A percentile compares a stretch with the other conserved stretches of the same genome.
phyloP scores from a whole-genome alignment of 1,140 invertebrate species.

The Drosophila aff. region DNA sequence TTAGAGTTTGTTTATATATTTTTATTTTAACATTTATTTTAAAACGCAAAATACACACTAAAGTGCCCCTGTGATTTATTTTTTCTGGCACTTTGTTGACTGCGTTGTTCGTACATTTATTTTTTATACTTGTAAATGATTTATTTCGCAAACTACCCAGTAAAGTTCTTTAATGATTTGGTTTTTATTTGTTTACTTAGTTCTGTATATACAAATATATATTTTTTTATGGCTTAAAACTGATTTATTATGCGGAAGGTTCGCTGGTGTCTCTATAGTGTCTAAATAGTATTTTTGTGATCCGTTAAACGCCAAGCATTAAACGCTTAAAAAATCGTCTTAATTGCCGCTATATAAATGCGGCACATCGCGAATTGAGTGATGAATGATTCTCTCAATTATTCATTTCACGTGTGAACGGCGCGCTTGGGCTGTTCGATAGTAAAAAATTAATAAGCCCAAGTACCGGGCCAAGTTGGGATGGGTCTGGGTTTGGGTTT shows the following conservation, averaged over 20 bases:
- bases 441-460: conserved; percentile 32
- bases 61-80: not conserved
- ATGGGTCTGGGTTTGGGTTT: not conserved
- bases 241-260: conserved; percentile 29
- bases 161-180: not conserved
- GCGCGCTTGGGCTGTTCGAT: conserved; percentile 22
- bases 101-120: not conserved
- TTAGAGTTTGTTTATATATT: no score
- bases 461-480: conserved; percentile 1
- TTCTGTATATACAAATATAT: not conserved
- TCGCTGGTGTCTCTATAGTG: not conserved
- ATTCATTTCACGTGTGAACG: conserved; percentile 55
- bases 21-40: not conserved
- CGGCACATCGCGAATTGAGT: conserved; percentile 16
- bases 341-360: conserved; percentile 23
- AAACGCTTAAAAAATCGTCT: conserved; percentile 6
- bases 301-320: conserved; percentile 3
- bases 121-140: not conserved
- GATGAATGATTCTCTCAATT: conserved; percentile 21
- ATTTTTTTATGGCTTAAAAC: not conserved
- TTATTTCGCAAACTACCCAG: not conserved
- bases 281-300: not conserved
- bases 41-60: not conserved
- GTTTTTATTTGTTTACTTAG: not conserved
- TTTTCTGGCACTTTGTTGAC: not conserved